Conservation (phyloP, 2,888 invertebrate genomes). For the Leucania comma region DNA sequence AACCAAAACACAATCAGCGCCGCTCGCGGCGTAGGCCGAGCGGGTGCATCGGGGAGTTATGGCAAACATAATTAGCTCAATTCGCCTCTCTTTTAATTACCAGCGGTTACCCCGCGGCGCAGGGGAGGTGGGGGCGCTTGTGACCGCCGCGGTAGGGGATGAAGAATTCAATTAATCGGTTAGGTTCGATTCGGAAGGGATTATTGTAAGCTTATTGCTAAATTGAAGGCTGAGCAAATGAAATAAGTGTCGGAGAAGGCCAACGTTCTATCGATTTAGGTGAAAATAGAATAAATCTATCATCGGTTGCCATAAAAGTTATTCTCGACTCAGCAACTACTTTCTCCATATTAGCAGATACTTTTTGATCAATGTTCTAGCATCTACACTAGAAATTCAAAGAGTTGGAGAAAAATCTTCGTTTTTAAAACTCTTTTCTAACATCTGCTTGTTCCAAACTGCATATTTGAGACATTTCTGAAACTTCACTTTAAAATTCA, state of each 20-base stretch:
- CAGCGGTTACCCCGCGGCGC: constrained; percentile 50
- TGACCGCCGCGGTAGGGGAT: constrained; percentile 44
- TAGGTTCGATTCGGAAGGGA: constrained; percentile 28
- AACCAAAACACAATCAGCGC: constrained; percentile 64
- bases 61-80: constrained; percentile 78
- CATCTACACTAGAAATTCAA: no score
- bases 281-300: no score
- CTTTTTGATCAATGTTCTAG: not conserved
- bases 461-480: not conserved
- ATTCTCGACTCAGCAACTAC: not conserved
- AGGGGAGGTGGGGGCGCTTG: constrained; percentile 27
- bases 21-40: constrained; percentile 40
- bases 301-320: not conserved
- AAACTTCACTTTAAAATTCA: not conserved
- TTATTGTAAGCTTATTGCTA: constrained; percentile 1
- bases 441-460: no score
- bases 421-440: no score
- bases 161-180: constrained; percentile 57
- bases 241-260: no score
- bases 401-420: no score
- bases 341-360: not conserved
- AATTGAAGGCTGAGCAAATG: not conserved
- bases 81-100: constrained; percentile 78
- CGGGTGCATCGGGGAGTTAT: constrained; percentile 62
- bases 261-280: not conserved